phyloP scores from a whole-genome alignment of 1,140 invertebrate genomes.

The Heliconius himera region DNA sequence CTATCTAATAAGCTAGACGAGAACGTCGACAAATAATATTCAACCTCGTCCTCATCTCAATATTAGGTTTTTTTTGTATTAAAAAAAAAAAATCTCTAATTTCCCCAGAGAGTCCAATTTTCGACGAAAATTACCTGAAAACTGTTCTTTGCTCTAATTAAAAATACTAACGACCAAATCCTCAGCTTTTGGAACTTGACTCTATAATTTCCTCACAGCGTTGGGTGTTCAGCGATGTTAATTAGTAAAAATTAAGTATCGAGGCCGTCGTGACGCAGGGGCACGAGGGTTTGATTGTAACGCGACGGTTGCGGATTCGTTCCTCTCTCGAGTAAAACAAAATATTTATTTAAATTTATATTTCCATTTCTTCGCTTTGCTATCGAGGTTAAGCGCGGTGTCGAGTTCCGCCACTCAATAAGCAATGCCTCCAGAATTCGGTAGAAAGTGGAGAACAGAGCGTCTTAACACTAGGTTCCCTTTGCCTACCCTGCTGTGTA shows the following conservation, averaged over 20 bases:
- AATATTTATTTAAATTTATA: no score
- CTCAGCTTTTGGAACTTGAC: slow-evolving; percentile 24
- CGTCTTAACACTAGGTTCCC: no score
- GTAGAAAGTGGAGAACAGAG: no score
- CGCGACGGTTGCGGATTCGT: no score
- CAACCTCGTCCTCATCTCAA: slow-evolving; percentile 7
- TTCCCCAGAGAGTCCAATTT: slow-evolving; percentile 28
- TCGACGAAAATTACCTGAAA: slow-evolving; percentile 24
- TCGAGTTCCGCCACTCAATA: no score
- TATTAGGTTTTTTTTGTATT: slow-evolving; percentile 18
- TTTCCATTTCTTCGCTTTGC: no score
- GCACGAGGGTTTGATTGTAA: no score
- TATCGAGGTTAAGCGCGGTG: no score
- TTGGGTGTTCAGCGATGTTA: slow-evolving; percentile 22
- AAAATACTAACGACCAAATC: slow-evolving; percentile 32
- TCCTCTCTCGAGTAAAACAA: no score
- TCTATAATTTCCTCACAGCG: slow-evolving; percentile 23
- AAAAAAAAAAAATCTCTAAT: slow-evolving; percentile 17
- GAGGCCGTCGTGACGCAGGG: no score
- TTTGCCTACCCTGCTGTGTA: no score
- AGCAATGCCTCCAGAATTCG: no score
- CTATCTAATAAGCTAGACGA: not conserved
- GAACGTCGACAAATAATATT: not conserved
- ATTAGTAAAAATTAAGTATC: slow-evolving; percentile 13
- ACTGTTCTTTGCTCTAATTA: slow-evolving; percentile 32